Conservation (phyloP, 2,888 invertebrate genomes). For the Tortricodes alternella region DNA sequence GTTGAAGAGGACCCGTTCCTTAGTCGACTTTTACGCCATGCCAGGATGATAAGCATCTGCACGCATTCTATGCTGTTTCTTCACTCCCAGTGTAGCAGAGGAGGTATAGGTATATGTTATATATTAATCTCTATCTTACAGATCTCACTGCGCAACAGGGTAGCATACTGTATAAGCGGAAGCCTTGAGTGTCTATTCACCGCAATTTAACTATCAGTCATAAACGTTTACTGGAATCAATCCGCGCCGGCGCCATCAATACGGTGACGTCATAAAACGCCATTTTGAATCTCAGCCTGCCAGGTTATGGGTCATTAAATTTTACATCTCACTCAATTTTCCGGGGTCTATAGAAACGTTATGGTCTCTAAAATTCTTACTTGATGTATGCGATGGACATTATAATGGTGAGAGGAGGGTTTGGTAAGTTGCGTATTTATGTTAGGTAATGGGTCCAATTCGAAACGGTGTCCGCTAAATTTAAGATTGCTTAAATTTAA, state of each 20-base stretch:
- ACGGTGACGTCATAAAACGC: constrained; percentile 24
- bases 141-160: no score
- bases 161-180: no score
- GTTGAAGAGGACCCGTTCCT: no score
- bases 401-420: not conserved
- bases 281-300: constrained; percentile 25
- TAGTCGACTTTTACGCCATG: no score
- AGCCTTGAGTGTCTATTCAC: constrained; percentile 6
- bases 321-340: constrained; percentile 24
- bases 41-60: no score
- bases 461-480: no score
- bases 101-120: no score
- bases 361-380: constrained; percentile 14
- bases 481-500: no score
- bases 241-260: constrained; percentile 19
- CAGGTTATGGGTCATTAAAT: constrained; percentile 24
- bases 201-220: constrained; percentile 18
- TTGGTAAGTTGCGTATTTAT: not conserved
- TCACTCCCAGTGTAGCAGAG: no score
- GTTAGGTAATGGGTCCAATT: no score
- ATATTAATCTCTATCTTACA: no score
- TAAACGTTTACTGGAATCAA: constrained; percentile 29
- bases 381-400: constrained; percentile 1
- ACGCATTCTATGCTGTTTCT: no score
- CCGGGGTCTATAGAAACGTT: constrained; percentile 10